Evolutionary conservation across 2,797 vertebrate genomes (phyloP), one percentile per base, ranked within the genome.

Genomic region (Coluber constrictor): DNA sequence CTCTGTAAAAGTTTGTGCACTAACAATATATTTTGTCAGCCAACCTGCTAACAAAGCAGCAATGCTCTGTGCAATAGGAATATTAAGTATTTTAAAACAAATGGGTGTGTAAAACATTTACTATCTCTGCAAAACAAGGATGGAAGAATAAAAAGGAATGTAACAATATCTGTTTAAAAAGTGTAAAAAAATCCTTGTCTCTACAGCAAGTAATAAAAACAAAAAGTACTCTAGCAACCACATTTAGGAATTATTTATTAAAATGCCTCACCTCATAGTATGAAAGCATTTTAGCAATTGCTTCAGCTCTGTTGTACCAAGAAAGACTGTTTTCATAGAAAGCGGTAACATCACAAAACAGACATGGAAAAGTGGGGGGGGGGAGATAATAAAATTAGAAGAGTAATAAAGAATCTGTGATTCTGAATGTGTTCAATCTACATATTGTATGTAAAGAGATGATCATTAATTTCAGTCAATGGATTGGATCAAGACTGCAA

Each of bases 181-280:
- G 94, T 96, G 96, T 97, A 96, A 96, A 96, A 96, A 97, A 79
- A n/a, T 86, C 92, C 93, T 97, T 95, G 92, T 96, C 87, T 95
- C 89, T 96, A 90, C 97, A 96, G 96, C 96, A 95, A 96, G 96
- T 95, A 96, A 96, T 91, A 96, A 96, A 94, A 94, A 91, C 87
- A 94, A 94, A 95, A 96, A 96, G 95, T 95, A 96, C 88, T 95
- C 91, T 93, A 96, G 96, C 7, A 92, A 29, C 92, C 93, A 96
- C 91, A 95, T 97, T 93, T 96, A 96, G 96, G 96, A 97, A 95
- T 95, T 93, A 97, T 96, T 95, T 97, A 95, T 96, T 96, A 95
- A 97, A 96, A 96, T 92, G 2, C 87, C 95, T 93, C 93, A 93
- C 88, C 63, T 87, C 87, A 95, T 95, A 92, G 86, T 91, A 95